Conservation (phyloP, 2,113 vertebrate species). For the Ochotona princeps region DNA sequence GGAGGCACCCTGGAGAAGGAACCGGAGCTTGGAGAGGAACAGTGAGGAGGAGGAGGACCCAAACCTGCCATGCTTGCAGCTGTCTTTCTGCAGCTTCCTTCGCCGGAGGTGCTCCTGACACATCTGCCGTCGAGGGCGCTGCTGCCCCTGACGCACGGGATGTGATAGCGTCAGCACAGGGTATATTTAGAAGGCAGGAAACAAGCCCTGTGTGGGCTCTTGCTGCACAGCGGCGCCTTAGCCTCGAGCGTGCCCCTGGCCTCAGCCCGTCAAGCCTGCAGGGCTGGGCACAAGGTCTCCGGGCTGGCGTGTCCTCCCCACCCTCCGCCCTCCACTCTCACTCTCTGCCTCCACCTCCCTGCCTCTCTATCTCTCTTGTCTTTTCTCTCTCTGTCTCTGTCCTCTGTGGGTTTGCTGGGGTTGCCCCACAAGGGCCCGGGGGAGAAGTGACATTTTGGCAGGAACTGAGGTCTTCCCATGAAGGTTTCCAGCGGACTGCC, state of each 20-base stretch:
- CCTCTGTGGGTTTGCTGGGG: slow-evolving; percentile 62
- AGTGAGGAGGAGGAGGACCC: neutral
- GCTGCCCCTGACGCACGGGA: slow-evolving; percentile 73
- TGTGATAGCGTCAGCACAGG: slow-evolving; percentile 72
- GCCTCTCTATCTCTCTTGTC: slow-evolving; percentile 63
- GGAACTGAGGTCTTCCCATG: slow-evolving; percentile 70
- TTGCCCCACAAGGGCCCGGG: slow-evolving; percentile 68
- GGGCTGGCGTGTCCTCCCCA: slow-evolving; percentile 73
- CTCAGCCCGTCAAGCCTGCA: slow-evolving; percentile 74
- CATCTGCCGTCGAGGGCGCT: slow-evolving; percentile 60
- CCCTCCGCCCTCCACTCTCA: slow-evolving; percentile 69
- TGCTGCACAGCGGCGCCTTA: slow-evolving; percentile 69
- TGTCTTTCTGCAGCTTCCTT: neutral
- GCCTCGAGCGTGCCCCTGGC: slow-evolving; percentile 68
- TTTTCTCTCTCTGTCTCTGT: slow-evolving; percentile 74
- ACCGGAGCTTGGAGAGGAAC: accelerated
- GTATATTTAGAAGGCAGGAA: slow-evolving; percentile 82
- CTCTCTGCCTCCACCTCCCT: slow-evolving; percentile 53
- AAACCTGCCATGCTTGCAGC: neutral
- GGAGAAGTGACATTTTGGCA: slow-evolving; percentile 73
- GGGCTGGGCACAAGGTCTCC: slow-evolving; percentile 59
- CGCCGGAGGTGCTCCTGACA: slow-evolving; percentile 38
- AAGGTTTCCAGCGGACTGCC: slow-evolving; percentile 60
- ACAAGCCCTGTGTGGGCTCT: slow-evolving; percentile 74
- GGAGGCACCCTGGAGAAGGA: neutral